These are phyloP conservation scores for Pygoscelis adeliae DNA, from an alignment of 2,113 vertebrate species.

Conservation along the genomic window DNA sequence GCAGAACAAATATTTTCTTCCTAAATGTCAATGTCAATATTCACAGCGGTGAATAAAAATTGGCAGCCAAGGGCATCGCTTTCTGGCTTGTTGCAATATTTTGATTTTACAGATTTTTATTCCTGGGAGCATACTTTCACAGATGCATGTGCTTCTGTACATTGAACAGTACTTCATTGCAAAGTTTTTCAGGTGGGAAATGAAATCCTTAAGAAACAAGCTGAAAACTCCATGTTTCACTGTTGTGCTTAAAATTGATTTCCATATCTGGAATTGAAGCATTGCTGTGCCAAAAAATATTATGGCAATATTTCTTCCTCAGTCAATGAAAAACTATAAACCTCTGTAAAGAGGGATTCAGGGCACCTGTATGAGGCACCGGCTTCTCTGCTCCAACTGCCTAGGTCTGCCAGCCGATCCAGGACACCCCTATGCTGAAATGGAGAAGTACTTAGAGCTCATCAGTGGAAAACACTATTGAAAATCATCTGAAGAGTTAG, in stretches of 20 bases:
- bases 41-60: neutral
- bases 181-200: neutral
- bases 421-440: neutral
- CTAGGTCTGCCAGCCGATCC: neutral
- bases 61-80: neutral
- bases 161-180: neutral
- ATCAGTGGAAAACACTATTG: neutral
- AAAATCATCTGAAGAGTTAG: neutral
- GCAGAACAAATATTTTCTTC: neutral
- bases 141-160: neutral
- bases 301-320: neutral
- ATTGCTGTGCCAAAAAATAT: neutral
- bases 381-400: neutral
- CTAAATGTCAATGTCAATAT: neutral
- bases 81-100: neutral
- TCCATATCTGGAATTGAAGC: neutral
- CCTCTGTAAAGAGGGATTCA: neutral
- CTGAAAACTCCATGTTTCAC: neutral
- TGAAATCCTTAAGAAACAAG: neutral
- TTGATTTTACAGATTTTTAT: constrained; percentile 3
- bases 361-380: neutral
- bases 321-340: neutral
- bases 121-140: neutral
- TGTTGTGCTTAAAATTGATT: neutral
- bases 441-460: neutral